These are phyloP conservation scores for Ophioninae sp. DNA, from an alignment of 2,888 invertebrate genomes.

Conservation along the genomic window DNA sequence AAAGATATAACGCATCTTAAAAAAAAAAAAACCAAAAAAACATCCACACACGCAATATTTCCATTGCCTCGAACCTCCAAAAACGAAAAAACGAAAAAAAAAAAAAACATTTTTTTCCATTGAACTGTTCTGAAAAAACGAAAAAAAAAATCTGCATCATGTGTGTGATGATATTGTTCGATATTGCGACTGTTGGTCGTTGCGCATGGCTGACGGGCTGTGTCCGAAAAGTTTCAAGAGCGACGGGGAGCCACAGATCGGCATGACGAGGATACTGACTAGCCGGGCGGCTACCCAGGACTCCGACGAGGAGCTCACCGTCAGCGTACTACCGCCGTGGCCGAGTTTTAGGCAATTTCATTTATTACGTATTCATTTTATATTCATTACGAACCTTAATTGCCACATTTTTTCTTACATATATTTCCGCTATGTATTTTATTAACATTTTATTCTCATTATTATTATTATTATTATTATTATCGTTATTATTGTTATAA, in stretches of 20 bases:
- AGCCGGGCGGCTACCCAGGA: constrained; percentile 78
- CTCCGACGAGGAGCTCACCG: constrained; percentile 81
- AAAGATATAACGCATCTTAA: not conserved
- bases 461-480: constrained; percentile 49
- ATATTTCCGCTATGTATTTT: constrained; percentile 63
- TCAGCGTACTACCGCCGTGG: constrained; percentile 81
- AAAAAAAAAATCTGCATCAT: constrained; percentile 48
- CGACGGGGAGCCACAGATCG: constrained; percentile 79
- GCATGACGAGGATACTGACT: constrained; percentile 75
- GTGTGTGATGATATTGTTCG: constrained; percentile 70
- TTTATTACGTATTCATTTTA: constrained; percentile 79
- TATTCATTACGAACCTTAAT: constrained; percentile 72
- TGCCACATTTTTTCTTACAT: constrained; percentile 55
- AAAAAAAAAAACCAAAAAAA: not conserved
- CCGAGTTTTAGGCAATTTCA: constrained; percentile 81
- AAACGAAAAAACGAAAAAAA: not conserved
- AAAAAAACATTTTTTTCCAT: not conserved
- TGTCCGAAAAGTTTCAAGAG: constrained; percentile 80
- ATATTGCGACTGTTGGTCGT: constrained; percentile 79
- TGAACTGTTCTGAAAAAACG: constrained; percentile 25
- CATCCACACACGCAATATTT: not conserved
- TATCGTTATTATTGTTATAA: constrained; percentile 51
- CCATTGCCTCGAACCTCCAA: not conserved
- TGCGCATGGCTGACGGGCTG: constrained; percentile 74
- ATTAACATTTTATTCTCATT: constrained; percentile 52